Evolutionary conservation across 2,113 vertebrate genomes (phyloP), one percentile per base, ranked within the genome.

Genomic region (Cynocephalus volans): DNA sequence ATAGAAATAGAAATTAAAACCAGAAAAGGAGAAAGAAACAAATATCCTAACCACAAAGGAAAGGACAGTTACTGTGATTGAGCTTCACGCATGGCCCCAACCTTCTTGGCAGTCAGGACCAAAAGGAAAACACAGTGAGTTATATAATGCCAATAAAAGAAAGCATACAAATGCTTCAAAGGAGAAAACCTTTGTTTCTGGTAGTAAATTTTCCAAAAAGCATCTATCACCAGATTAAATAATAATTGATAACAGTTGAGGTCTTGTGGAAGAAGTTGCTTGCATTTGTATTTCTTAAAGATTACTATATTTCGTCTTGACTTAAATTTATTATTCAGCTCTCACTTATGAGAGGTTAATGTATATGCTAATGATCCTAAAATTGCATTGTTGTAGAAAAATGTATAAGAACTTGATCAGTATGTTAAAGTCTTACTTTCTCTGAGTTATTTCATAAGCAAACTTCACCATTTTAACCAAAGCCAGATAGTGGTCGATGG

Each of bases 1-100:
- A 58, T 90, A 86, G 70, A 94, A 95, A 83, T 72, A 85, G 83
- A 96, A 96, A 96, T 97, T 86, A 92, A 95, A 97, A 97, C 73
- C 93, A 97, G 77, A 94, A 95, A 69, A 94, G 88, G 52, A 89
- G 31, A 95, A 85, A 96, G 80, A 97, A 91, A 84, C 67, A 96
- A 97, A 83, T 96, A 85, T 36, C 67, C 75, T 90, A 50, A 65
- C 84, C 96, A 95, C 98, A 96, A 89, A 96, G 86, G 62, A 86
- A 92, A 96, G 95, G 24, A 62, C 31, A 58, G 93, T 92, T 79
- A 89, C 87, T 87, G 56, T 93, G 89, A 93, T 4, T 79, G 89
- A 95, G 58, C 52, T 75, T 52, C 70, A 52, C 1, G 18, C 67
- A 88, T 93, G 82, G 93, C 95, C 50, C 36, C 24, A 45, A 95